Percentiles rank a stretch among this genome's conserved stretches.
Conservation (phyloP, 2,888 invertebrate genomes). For the Eupithecia tripunctaria region DNA sequence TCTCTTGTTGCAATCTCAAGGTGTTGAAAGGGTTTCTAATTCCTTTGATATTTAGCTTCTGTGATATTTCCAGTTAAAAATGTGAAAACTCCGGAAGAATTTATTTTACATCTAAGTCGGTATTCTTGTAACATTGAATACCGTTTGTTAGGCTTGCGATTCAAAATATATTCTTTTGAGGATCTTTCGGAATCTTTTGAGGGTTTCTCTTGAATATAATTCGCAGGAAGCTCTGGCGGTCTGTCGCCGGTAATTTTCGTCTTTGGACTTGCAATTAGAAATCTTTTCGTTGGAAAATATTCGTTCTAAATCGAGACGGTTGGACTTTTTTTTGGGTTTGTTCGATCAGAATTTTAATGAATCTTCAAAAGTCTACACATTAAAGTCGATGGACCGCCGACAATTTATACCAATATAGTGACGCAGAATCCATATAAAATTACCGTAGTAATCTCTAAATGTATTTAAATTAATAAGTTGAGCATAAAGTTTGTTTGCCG, state of each 20-base stretch:
- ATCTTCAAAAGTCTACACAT: not conserved
- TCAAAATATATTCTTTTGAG: slow-evolving; percentile 21
- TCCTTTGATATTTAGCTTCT: slow-evolving; percentile 19
- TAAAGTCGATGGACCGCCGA: not conserved
- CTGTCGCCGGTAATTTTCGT: slow-evolving; percentile 8
- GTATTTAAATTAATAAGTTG: not conserved
- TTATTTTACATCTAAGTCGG: slow-evolving; percentile 12
- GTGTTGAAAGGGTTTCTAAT: slow-evolving; percentile 24
- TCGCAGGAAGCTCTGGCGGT: not conserved
- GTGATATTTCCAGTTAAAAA: slow-evolving; percentile 28
- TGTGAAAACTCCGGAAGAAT: slow-evolving; percentile 24
- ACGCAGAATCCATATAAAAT: not conserved
- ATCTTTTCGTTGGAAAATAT: not conserved
- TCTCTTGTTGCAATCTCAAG: not conserved
- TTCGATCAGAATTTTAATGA: not conserved
- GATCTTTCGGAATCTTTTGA: slow-evolving; percentile 9
- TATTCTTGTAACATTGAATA: slow-evolving; percentile 12
- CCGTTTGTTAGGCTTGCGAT: slow-evolving; percentile 24
- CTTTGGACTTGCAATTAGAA: slow-evolving; percentile 6
- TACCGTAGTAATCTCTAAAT: not conserved
- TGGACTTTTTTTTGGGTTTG: not conserved
- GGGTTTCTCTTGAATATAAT: slow-evolving; percentile 6
- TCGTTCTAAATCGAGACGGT: not conserved
- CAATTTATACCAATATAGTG: not conserved
- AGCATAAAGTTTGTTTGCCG: slow-evolving; percentile 1